Percentiles rank a stretch among this genome's conserved stretches.
Evolutionary conservation across 2,888 invertebrate species (phyloP).

Genomic region (Julus scandinavius): DNA sequence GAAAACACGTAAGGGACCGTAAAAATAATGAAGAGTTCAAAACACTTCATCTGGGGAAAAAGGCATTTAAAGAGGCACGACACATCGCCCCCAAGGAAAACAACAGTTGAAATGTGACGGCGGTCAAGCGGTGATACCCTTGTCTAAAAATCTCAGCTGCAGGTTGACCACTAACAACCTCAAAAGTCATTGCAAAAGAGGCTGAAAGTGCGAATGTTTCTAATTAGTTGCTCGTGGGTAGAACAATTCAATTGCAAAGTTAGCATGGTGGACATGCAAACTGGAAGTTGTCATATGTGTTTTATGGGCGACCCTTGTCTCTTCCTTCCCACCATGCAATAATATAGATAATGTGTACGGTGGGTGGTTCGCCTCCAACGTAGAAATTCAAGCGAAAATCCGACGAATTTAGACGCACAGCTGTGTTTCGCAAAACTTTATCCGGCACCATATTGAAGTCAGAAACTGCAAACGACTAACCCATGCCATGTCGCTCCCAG

Average conservation of each 20-base stretch:
- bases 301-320: background rate
- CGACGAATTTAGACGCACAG: background rate
- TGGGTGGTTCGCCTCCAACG: slow-evolving; percentile 26
- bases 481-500: too few species aligned
- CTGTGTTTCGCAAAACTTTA: background rate
- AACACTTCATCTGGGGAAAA: slow-evolving; percentile 33
- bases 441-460: too few species aligned
- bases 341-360: background rate
- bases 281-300: background rate
- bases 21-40: slow-evolving; percentile 30
- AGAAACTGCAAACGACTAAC: too few species aligned
- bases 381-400: background rate
- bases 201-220: too few species aligned
- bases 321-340: background rate
- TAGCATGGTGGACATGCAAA: too few species aligned
- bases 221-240: too few species aligned
- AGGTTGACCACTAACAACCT: too few species aligned
- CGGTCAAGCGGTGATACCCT: background rate
- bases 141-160: background rate
- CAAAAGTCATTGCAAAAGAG: too few species aligned
- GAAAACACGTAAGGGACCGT: background rate
- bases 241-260: too few species aligned
- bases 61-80: slow-evolving; percentile 47
- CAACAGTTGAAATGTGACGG: slow-evolving; percentile 2
- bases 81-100: background rate